Conservation (phyloP, 1,140 invertebrate genomes). For the Anastrepha ludens region DNA sequence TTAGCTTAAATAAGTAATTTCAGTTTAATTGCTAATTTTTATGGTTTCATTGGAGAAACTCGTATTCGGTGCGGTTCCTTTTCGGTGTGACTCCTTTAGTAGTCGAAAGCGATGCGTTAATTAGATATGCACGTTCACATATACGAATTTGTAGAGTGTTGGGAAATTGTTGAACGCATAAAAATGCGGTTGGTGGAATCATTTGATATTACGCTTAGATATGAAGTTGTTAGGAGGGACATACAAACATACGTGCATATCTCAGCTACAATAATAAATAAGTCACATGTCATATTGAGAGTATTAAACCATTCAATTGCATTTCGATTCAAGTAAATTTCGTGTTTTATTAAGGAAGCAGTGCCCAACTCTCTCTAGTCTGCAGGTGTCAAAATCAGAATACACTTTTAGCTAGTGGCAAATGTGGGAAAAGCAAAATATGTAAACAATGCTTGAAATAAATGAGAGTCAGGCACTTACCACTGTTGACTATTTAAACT, state of each 20-base stretch:
- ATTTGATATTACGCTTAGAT: neutral
- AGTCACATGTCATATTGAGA: no score
- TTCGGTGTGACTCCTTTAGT: conserved; percentile 9
- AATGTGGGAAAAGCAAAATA: no score
- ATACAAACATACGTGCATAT: no score
- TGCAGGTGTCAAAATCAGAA: no score
- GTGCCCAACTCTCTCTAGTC: no score
- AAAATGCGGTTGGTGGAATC: neutral
- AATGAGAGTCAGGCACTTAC: no score
- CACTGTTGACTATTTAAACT: no score
- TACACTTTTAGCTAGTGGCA: no score
- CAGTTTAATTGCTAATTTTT: conserved; percentile 47
- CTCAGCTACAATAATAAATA: neutral
- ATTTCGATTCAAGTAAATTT: no score
- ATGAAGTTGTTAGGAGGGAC: neutral
- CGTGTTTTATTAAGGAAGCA: no score
- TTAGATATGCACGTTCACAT: conserved; percentile 13
- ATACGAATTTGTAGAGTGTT: neutral
- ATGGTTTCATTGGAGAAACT: conserved; percentile 46
- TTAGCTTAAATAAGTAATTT: conserved; percentile 41
- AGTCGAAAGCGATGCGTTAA: conserved; percentile 33
- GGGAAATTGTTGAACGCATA: neutral
- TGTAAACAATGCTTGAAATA: no score
- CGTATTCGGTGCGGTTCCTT: conserved; percentile 41
- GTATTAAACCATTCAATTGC: no score